These are phyloP conservation scores for Channa striata DNA, from an alignment of 2,797 vertebrate species.

Conservation along the genomic window DNA sequence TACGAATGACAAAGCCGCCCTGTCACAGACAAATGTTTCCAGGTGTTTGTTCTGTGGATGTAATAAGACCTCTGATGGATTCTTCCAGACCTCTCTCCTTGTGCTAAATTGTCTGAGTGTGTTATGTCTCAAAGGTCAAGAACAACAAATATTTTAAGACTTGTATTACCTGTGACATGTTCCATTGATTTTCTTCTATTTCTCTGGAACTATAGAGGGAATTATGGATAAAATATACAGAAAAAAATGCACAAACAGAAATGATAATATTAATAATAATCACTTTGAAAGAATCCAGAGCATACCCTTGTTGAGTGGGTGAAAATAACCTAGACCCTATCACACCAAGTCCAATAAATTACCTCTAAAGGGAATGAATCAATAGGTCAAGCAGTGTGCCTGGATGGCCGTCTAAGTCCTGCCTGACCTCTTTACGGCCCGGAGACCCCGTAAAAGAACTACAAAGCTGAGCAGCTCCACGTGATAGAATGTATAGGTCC, in stretches of 20 bases:
- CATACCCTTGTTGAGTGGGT: slow-evolving; percentile 6
- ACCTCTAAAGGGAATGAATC: slow-evolving; percentile 51
- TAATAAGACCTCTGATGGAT: slow-evolving; percentile 25
- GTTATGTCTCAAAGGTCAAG: slow-evolving; percentile 20
- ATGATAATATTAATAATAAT: background rate
- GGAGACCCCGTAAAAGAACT: slow-evolving; percentile 35
- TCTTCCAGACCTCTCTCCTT: slow-evolving; percentile 9
- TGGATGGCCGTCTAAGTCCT: slow-evolving; percentile 9
- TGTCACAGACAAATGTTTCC: slow-evolving; percentile 34
- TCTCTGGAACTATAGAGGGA: background rate
- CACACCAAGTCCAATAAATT: slow-evolving; percentile 57
- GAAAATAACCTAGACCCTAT: slow-evolving; percentile 37
- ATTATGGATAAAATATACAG: background rate
- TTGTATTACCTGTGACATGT: background rate
- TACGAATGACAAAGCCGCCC: slow-evolving; percentile 13
- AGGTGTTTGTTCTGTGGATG: slow-evolving; percentile 28
- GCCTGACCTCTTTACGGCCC: slow-evolving; percentile 44
- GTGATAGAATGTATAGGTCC: slow-evolving; percentile 5
- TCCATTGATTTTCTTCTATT: background rate
- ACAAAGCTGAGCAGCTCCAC: slow-evolving; percentile 36
- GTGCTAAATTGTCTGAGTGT: background rate
- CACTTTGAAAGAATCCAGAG: slow-evolving; percentile 2
- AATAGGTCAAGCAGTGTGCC: slow-evolving; percentile 55
- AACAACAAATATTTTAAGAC: slow-evolving; percentile 11
- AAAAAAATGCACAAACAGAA: background rate